Conservation (phyloP, 2,113 vertebrate genomes). For the Phalacrocorax pelagicus region DNA sequence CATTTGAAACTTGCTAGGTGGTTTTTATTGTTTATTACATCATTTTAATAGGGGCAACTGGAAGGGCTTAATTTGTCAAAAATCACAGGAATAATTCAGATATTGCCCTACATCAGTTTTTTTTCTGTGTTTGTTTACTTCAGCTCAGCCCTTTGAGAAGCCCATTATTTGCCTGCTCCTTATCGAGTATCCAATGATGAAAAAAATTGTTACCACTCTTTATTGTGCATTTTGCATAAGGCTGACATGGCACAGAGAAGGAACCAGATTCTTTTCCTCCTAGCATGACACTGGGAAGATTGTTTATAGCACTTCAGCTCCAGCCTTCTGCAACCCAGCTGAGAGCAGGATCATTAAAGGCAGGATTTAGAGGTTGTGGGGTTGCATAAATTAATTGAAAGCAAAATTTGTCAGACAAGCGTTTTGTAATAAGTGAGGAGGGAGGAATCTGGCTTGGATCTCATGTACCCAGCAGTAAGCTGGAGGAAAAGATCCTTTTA, state of each 20-base stretch:
- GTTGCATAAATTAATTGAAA: not conserved
- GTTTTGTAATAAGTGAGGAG: not conserved
- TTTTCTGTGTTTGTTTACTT: not conserved
- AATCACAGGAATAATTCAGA: not conserved
- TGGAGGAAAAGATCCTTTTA: not conserved
- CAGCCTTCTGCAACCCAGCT: not conserved
- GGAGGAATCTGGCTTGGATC: not conserved
- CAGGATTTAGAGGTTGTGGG: not conserved
- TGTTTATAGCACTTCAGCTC: slow-evolving; percentile 34
- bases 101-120: not conserved
- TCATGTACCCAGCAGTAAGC: not conserved
- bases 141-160: not conserved
- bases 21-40: not conserved
- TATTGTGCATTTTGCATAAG: slow-evolving; percentile 8
- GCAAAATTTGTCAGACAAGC: not conserved
- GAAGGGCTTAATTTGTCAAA: not conserved
- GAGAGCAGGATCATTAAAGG: not conserved
- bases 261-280: not conserved
- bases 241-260: not conserved
- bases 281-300: not conserved
- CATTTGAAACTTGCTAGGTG: not conserved
- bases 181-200: not conserved
- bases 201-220: not conserved
- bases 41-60: not conserved
- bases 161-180: not conserved